phyloP scores from a whole-genome alignment of 2,113 vertebrate species.

The Protobothrops flavoviridis region DNA sequence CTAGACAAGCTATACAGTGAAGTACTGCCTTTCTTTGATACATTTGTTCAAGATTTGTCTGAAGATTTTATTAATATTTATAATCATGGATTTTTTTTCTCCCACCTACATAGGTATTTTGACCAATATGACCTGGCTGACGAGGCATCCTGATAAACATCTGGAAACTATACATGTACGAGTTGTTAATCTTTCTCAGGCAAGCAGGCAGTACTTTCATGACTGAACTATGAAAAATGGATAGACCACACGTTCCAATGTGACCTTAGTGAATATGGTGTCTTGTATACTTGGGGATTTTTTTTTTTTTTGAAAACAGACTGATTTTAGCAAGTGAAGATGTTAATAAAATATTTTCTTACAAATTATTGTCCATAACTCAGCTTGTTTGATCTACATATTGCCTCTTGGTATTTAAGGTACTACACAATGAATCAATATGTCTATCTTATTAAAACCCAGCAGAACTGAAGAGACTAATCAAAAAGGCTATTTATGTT shows the following conservation, averaged over 20 bases:
- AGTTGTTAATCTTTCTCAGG: neutral
- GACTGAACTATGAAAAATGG: slow-evolving; percentile 10
- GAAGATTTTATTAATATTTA: neutral
- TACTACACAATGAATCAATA: neutral
- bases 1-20: neutral
- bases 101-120: slow-evolving; percentile 84
- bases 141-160: slow-evolving; percentile 66
- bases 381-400: neutral
- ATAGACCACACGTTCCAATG: neutral
- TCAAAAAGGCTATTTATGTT: neutral
- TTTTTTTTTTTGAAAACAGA: neutral
- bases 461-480: neutral
- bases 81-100: neutral
- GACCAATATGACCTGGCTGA: slow-evolving; percentile 94
- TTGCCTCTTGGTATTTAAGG: neutral
- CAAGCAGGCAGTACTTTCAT: neutral
- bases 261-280: fast-evolving
- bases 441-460: neutral
- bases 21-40: neutral
- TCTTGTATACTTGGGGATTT: neutral
- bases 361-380: neutral
- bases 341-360: neutral
- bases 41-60: neutral
- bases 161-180: neutral
- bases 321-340: neutral